Evolutionary conservation across 2,113 vertebrate species (phyloP), one percentile per base, ranked within the genome.

Genomic region (Tyto alba): DNA sequence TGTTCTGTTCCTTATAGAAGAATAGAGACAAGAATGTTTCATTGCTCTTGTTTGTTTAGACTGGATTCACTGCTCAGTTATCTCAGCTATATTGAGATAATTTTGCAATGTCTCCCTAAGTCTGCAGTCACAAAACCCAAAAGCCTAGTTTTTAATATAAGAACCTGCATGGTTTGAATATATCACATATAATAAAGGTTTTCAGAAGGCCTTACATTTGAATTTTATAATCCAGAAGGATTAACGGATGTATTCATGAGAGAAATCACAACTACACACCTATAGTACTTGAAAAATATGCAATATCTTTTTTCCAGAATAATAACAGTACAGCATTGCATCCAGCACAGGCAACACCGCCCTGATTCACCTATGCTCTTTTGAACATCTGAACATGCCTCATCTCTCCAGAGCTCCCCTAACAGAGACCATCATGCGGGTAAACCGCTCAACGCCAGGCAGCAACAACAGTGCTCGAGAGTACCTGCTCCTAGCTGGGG

Each of bases 251-350:
- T 19, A 60, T 53, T 59, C 32, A 27, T 17, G 20, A 41, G 16
- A 52, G 30, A 82, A 72, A 47, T 19, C 63, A 50, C 32, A 84
- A 18, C 73, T 50, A 55, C 5, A 76, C 16, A 32, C 20, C 17
- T 53, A 2, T 11, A 45, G 13, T 15, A 15, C 25, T 29, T 50
- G 27, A 53, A 59, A 53, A 69, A 9, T 10, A 59, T 0, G 0
- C 23, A 43, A 25, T 21, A 1, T 30, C 3, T 32, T 40, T 60
- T n/a, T 55, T 21, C 22, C 67, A n/a, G 52, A 60, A 50, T 8
- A 18, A 2, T 5, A 88, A 19, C 45, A 32, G 30, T 29, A 30
- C 29, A 72, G 63, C 36, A 73, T 3, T 25, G 53, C 29, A 52
- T 26, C 9, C 36, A 45, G 57, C 57, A 76, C 32, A 67, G 30